Evolutionary conservation across 2,113 vertebrate species (phyloP).

Genomic region (Serinus canaria): DNA sequence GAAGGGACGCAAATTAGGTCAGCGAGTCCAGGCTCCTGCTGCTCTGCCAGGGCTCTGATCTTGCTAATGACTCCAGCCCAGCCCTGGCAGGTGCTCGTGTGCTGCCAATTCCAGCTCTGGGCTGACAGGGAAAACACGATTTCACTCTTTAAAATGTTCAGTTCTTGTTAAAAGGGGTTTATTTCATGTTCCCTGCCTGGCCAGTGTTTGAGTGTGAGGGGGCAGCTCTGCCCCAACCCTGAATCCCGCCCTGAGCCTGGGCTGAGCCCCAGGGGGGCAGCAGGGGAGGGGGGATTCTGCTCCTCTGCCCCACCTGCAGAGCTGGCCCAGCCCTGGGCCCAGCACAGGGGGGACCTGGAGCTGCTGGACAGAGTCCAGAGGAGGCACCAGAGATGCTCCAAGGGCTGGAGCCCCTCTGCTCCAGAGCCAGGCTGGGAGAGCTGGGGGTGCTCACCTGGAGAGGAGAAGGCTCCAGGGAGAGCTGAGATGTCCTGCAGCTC

Average conservation of each 20-base stretch:
- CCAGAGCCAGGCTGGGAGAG: neutral
- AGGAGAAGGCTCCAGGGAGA: neutral
- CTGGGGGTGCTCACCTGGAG: neutral
- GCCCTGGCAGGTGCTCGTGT: slow-evolving; percentile 22
- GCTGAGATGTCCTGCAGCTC: neutral
- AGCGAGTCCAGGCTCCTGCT: slow-evolving; percentile 24
- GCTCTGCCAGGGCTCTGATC: slow-evolving; percentile 47
- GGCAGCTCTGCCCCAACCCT: neutral
- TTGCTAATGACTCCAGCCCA: slow-evolving; percentile 46
- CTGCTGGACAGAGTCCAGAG: neutral
- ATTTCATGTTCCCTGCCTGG: neutral
- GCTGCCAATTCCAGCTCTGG: neutral
- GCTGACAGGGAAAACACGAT: neutral
- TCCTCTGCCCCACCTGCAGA: neutral
- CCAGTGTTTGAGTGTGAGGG: fast-evolving
- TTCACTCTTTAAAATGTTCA: neutral
- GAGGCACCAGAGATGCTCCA: fast-evolving
- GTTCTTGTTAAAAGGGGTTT: neutral
- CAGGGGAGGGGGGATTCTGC: neutral
- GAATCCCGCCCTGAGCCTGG: neutral
- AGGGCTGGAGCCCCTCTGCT: neutral
- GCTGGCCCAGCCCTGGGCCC: neutral
- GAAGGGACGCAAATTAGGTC: slow-evolving; percentile 64
- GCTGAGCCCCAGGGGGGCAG: neutral
- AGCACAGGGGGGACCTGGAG: neutral